Conservation (phyloP, 2,888 invertebrate species). For the Agrochola lychnidis region DNA sequence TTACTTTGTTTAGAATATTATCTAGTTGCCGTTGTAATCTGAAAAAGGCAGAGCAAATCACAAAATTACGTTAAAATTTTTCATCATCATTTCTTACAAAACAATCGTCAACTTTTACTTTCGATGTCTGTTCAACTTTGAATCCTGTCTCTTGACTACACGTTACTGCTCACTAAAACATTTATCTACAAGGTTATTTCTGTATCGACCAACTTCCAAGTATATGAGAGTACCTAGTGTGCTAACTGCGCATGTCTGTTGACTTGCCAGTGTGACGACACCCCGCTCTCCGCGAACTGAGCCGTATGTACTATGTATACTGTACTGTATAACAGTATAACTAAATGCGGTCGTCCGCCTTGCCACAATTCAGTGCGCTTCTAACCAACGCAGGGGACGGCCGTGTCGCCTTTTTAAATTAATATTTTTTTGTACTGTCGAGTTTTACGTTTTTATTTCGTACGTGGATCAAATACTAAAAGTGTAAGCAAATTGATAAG, state of each 20-base stretch:
- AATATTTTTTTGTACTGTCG: background rate
- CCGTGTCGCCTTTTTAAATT: conserved; percentile 21
- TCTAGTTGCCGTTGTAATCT: background rate
- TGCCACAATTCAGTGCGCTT: conserved; percentile 38
- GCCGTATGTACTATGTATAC: background rate
- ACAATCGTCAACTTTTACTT: conserved; percentile 2
- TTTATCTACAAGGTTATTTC: conserved; percentile 54
- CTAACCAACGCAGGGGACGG: conserved; percentile 6
- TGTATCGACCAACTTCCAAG: conserved; percentile 50
- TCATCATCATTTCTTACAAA: background rate
- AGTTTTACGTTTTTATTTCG: conserved; percentile 24
- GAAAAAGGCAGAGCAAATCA: background rate
- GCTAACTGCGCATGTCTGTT: conserved; percentile 55
- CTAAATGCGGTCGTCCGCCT: conserved; percentile 7
- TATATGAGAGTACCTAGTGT: conserved; percentile 1
- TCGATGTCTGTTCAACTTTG: conserved; percentile 10
- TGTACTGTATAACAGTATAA: too few relatives aligned
- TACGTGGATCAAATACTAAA: conserved; percentile 1
- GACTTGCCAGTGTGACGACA: conserved; percentile 45
- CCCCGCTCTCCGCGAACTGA: background rate
- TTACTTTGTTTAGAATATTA: background rate
- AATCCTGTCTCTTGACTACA: conserved; percentile 6
- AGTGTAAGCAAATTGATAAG: conserved; percentile 5
- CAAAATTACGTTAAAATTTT: background rate
- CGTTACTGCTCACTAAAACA: background rate